These are phyloP conservation scores for Aselliscus stoliczkanus DNA, from an alignment of 2,797 vertebrate genomes.

Conservation along the genomic window DNA sequence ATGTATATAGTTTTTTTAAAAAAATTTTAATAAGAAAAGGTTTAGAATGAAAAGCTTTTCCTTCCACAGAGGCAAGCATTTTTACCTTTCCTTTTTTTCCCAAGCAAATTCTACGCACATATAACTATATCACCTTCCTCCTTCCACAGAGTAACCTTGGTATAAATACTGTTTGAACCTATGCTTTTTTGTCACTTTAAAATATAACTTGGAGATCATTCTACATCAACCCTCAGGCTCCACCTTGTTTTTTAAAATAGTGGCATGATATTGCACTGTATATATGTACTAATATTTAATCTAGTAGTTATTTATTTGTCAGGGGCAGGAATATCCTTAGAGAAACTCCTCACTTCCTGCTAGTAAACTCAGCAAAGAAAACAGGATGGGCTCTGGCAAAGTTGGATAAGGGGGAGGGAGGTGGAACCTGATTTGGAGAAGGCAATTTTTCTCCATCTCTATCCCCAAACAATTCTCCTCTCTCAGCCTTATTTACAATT, in stretches of 20 bases:
- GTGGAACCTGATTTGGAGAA: not conserved
- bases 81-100: not conserved
- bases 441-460: not conserved
- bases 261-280: not conserved
- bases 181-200: not conserved
- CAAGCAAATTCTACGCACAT: not conserved
- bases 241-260: not conserved
- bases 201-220: not conserved
- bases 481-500: constrained; percentile 58
- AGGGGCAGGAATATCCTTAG: not conserved
- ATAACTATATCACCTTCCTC: not conserved
- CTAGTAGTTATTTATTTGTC: not conserved
- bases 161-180: not conserved
- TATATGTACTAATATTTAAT: not conserved
- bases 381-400: not conserved
- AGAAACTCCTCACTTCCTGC: not conserved
- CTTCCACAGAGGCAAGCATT: not conserved
- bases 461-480: constrained; percentile 34
- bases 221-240: not conserved
- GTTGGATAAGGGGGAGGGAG: not conserved
- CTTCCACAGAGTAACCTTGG: not conserved
- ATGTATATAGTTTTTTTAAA: not conserved
- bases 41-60: not conserved
- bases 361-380: constrained; percentile 9
- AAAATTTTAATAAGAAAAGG: not conserved